phyloP scores from a whole-genome alignment of 2,113 vertebrate species.

The Laterallus jamaicensis region DNA sequence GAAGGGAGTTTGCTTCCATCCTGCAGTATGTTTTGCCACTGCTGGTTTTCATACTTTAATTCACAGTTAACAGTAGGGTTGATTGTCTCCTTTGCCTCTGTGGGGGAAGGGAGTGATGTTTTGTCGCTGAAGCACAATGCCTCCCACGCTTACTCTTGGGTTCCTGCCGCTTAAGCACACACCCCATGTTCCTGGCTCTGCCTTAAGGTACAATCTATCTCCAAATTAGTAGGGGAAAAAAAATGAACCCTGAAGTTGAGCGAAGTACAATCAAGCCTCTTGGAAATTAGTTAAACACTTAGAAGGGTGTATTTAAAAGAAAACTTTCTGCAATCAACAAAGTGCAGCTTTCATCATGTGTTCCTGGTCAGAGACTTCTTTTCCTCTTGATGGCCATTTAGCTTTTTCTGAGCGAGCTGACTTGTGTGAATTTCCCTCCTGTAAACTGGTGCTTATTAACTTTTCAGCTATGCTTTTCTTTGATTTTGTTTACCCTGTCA shows the following conservation, averaged over 20 bases:
- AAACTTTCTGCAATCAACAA: slow-evolving; percentile 57
- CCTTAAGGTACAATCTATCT: slow-evolving; percentile 51
- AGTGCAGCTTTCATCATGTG: slow-evolving; percentile 40
- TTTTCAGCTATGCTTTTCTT: slow-evolving; percentile 12
- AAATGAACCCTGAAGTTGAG: neutral
- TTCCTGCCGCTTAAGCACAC: slow-evolving; percentile 34
- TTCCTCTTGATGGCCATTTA: slow-evolving; percentile 47
- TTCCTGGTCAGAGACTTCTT: slow-evolving; percentile 45
- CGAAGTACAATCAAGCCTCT: slow-evolving; percentile 27
- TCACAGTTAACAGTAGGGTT: neutral
- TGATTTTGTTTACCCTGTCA: slow-evolving; percentile 58
- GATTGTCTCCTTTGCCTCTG: slow-evolving; percentile 29
- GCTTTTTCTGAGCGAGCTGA: slow-evolving; percentile 17
- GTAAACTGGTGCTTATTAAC: slow-evolving; percentile 11
- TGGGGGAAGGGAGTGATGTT: slow-evolving; percentile 19
- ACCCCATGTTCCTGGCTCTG: slow-evolving; percentile 23
- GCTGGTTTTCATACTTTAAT: slow-evolving; percentile 28
- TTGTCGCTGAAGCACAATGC: neutral
- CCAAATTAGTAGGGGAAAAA: slow-evolving; percentile 6
- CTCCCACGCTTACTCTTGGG: slow-evolving; percentile 7
- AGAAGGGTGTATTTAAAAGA: slow-evolving; percentile 49
- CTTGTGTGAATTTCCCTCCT: slow-evolving; percentile 30
- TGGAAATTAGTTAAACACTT: slow-evolving; percentile 61
- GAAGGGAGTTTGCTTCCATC: slow-evolving; percentile 1
- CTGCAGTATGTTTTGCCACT: neutral